Evolutionary conservation across 1,140 invertebrate species (phyloP).

Genomic region (Odontomachus brunneus): DNA sequence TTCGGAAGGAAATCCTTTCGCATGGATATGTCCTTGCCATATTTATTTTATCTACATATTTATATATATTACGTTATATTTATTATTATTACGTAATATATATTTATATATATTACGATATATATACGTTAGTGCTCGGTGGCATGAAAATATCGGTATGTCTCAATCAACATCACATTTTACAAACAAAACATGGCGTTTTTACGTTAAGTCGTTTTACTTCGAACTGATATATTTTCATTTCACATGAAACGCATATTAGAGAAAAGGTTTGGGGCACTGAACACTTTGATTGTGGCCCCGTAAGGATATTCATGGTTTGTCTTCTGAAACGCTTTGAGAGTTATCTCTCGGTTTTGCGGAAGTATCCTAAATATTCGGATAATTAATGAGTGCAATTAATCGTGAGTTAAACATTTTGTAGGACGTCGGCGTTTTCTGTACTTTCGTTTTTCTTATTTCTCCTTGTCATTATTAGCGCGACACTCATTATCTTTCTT

Average conservation of each 20-base stretch:
- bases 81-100: constrained; percentile 68
- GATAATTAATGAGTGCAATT: neutral
- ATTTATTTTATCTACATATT: constrained; percentile 66
- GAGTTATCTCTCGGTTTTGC: constrained; percentile 1
- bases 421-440: neutral
- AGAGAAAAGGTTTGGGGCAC: constrained; percentile 73
- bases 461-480: neutral
- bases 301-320: constrained; percentile 69
- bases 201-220: constrained; percentile 35
- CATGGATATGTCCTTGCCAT: constrained; percentile 25
- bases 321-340: constrained; percentile 30
- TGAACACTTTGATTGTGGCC: constrained; percentile 79
- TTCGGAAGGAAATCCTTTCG: constrained; percentile 42
- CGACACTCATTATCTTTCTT: neutral
- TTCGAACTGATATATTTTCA: constrained; percentile 56
- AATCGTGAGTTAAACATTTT: constrained; percentile 23
- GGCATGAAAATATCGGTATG: constrained; percentile 78
- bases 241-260: constrained; percentile 76
- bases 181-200: constrained; percentile 50
- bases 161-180: constrained; percentile 42
- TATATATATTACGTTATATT: too few species aligned
- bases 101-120: too few species aligned
- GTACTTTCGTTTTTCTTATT: neutral
- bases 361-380: constrained; percentile 18
- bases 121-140: constrained; percentile 22